Base-by-base conservation (phyloP, 2,888 invertebrate species). In the Dorcus hopei region DNA sequence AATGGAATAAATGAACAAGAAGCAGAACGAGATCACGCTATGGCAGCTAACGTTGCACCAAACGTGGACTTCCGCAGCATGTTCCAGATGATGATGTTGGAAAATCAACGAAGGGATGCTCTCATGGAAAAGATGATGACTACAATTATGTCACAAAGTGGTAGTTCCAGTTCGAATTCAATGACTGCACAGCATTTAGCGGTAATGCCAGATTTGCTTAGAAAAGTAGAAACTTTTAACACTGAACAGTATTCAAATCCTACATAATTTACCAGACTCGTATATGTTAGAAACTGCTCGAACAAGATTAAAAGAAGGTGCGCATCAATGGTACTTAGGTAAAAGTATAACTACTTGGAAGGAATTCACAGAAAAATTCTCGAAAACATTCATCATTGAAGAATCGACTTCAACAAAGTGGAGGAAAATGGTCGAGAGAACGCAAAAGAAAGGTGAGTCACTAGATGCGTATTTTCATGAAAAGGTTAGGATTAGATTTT, bases 401-500 rank as follows among this genome's bases (percentile, higher is more conserved):
- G 41, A 52, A 41, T 26, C 3, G 2, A 16, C 23, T 9, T 9
- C 52, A 3, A 33, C 14, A 5, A 52, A 52, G 26, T 52, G 19
- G 19, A 40, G 11, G 9, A 51, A 41, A 19, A 19, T 51, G 51
- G n/a, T 40, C 2, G 33, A 40, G 6, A 8, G 41, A 19, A 41
- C 8, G 8, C 41, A 52, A 19, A 52, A 14, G 14, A 16, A 11
- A 19, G 23, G 23, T n/a, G 41, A 41, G 42, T 11, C 11, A 38
- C n/a, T 52, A 3, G 52, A 52, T 19, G 9, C 41, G 14, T 41
- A 41, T 8, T 52, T 52, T 9, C 52, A 52, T 8, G 52, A 51
- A 41, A 52, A 52, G 51, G 41, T 52, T 40, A 7, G 41, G 41
- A 40, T 38, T 50, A 38, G 8, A 38, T 39, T n/a, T 38, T 19